Evolutionary conservation across 2,113 vertebrate genomes (phyloP).

Genomic region (Gnathonemus echidnorhynchus): DNA sequence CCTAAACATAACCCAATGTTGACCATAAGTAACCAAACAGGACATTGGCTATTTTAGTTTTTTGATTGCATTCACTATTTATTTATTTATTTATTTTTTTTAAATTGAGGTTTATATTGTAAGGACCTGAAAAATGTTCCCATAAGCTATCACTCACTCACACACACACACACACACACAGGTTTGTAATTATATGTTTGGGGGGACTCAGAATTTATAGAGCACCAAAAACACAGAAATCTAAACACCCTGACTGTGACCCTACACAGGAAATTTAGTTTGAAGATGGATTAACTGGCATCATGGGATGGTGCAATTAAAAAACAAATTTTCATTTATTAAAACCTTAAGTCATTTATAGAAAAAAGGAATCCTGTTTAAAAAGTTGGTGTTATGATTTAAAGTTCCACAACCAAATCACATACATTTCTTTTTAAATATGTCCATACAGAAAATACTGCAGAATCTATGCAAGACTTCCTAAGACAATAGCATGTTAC

Average conservation of each 20-base stretch:
- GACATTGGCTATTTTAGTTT: too few species aligned
- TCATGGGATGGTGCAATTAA: background rate
- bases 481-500: background rate
- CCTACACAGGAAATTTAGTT: background rate
- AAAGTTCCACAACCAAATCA: background rate
- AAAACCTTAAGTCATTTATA: background rate
- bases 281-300: background rate
- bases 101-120: too few species aligned
- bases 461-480: conserved; percentile 52
- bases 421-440: conserved; percentile 34
- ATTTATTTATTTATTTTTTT: too few species aligned
- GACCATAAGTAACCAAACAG: too few species aligned
- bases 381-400: background rate
- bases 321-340: background rate
- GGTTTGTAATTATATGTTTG: background rate
- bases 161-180: background rate
- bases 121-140: too few species aligned
- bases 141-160: too few species aligned
- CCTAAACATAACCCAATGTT: too few species aligned
- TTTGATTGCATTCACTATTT: too few species aligned
- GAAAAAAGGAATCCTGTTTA: background rate
- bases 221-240: background rate
- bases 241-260: background rate
- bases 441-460: conserved; percentile 60
- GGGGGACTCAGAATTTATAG: background rate